A percentile compares a stretch with the other conserved stretches of the same genome.
Conservation (phyloP, 2,113 vertebrate genomes). For the Eulemur rufifrons region DNA sequence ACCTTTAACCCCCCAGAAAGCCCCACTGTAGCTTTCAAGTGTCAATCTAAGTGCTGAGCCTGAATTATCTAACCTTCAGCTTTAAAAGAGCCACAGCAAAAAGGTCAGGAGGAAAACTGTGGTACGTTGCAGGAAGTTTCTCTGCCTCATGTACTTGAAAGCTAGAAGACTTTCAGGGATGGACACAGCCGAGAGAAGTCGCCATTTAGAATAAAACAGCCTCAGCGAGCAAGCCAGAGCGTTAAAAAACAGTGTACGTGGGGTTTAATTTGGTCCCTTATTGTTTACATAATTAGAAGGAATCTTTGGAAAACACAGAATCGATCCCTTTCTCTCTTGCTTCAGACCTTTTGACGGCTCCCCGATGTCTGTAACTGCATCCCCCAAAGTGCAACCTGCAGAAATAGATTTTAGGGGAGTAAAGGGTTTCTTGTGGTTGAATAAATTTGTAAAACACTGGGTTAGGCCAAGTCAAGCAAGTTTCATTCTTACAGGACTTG, state of each 20-base stretch:
- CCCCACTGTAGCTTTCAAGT: slow-evolving; percentile 50
- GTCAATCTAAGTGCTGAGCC: slow-evolving; percentile 39
- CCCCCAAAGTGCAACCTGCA: background rate
- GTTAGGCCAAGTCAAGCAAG: background rate
- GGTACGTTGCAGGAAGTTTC: background rate
- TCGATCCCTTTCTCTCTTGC: background rate
- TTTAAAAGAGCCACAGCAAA: slow-evolving; percentile 52
- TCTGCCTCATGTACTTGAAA: background rate
- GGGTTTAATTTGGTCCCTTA: background rate
- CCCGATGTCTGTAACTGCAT: fast-evolving
- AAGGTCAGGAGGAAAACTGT: slow-evolving; percentile 49
- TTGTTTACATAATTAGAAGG: slow-evolving; percentile 33
- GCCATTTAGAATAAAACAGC: background rate
- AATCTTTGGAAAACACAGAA: background rate
- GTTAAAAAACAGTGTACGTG: background rate
- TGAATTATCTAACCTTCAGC: slow-evolving; percentile 64
- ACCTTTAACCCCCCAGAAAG: slow-evolving; percentile 52
- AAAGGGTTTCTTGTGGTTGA: background rate
- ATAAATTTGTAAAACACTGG: background rate
- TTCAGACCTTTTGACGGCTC: background rate
- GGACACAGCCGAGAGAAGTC: background rate
- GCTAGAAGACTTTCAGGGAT: background rate
- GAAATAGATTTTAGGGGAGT: background rate
- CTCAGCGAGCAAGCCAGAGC: background rate
- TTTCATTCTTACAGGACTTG: background rate